Base-by-base conservation (phyloP, 1,140 invertebrate genomes). In the Meteorus sp. region DNA sequence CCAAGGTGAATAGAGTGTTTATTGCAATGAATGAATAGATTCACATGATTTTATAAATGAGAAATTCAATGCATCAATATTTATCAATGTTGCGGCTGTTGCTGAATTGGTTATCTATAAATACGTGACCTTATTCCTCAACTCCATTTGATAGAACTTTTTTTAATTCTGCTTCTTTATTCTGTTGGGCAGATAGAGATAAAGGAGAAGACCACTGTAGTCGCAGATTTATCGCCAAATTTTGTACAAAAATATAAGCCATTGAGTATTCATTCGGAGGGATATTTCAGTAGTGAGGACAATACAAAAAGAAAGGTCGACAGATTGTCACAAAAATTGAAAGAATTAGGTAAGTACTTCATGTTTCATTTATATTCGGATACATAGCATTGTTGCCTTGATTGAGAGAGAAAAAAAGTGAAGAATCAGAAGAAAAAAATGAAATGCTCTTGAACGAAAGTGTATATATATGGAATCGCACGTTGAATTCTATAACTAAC, bases 221-320 rank as follows among this genome's bases (percentile, higher is more conserved):
- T 77, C 77, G 3, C 69, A 80, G 48, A 58, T 22, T 41, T 67
- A 5, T 71, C 72, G 48, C 55, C 67, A 15, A 72, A 65, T 58
- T 65, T 64, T 52, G 37, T 55, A 11, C 68, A 70, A 37, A 74
- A 69, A 52, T 68, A 67, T 37, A 86, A 86, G 67, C 81, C 83
- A 35, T 80, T 82, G 66, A 85, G 84, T 54, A 86, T 85, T 67
- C 85, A 87, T 71, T 87, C 85, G 1, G 86, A 89, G 70, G 86
- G 86, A 8, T 87, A 88, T 63, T 87, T 87, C 70, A 87, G 85
- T 8, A 86, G 84, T 3, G 86, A 86, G 67, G 85, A 86, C 65
- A 82, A 79, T 45, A 71, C 67, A 17, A 76, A 73, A 58, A 62
- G 73, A 53, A 74, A 74, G 53, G 65, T 62, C 44, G 72, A 74